Percentiles rank a stretch among this genome's conserved stretches.
Evolutionary conservation across 2,113 vertebrate species (phyloP).

Genomic region (Eublepharis macularius): DNA sequence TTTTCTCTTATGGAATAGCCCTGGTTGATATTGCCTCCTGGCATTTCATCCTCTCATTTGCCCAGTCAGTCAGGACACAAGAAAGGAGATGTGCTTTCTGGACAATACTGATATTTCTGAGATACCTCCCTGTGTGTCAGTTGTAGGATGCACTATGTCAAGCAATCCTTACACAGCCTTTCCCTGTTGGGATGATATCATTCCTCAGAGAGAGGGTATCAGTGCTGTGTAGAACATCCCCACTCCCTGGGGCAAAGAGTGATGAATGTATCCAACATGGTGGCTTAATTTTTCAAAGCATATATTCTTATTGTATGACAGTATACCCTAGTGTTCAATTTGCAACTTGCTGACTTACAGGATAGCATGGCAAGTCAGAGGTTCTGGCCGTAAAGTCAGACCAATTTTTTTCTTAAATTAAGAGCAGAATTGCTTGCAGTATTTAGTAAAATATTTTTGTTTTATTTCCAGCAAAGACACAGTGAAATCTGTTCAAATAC

Average conservation of each 20-base stretch:
- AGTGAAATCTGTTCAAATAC: background rate
- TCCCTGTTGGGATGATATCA: background rate
- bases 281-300: slow-evolving; percentile 3
- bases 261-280: background rate
- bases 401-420: background rate
- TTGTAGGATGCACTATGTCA: background rate
- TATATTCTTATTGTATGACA: background rate
- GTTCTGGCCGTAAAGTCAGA: background rate
- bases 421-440: background rate
- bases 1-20: background rate
- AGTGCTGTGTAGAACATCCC: background rate
- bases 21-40: background rate
- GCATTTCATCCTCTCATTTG: background rate
- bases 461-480: background rate
- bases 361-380: background rate
- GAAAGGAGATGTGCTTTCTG: background rate
- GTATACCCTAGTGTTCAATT: background rate
- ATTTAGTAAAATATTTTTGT: rapidly evolving
- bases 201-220: background rate
- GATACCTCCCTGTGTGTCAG: background rate
- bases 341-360: background rate
- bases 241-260: background rate
- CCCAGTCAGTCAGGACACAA: background rate
- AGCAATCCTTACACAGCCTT: background rate
- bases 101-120: background rate